Evolutionary conservation across 2,888 invertebrate genomes (phyloP), one percentile per base, ranked within the genome.

Genomic region (Dione vanillae): DNA sequence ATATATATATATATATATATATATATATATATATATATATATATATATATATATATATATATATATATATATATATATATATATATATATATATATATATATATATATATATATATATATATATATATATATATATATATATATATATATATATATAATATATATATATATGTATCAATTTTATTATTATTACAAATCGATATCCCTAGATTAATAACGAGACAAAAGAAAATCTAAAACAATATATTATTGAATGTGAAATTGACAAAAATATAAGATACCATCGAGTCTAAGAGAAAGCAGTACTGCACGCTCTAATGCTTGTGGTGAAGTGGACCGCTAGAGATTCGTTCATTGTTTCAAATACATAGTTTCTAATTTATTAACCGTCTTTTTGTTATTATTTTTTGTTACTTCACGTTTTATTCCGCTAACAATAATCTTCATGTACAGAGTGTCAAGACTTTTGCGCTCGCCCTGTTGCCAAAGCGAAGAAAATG

Each of bases 251-350:
- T 19, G 3, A 7, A 37, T 64, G 35, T 64, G 49, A 47, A 49
- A 45, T 49, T 35, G 47, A 64, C 47, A 49, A 64, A 49, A 64
- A 49, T 49, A 49, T 64, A 37, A 16, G 35, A 49, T 41, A 59
- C 43, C 43, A 59, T 41, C 20, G 19, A 3, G 68, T 47, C 65
- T 70, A 67, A 76, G 87, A 83, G 89, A 89, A 88, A 89, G 89
- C 85, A 74, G 75, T 75, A 73, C 74, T 69, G 76, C 76, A 83
- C 84, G 85, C 83, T 88, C 84, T 82, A 80, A 80, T 81, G 86
- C 82, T 71, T 71, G 77, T 88, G 87, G 82, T 85, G 88, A 88
- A 88, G 85, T 89, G 82, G 88, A 83, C 80, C 87, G 77, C 73
- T 69, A 73, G 68, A 71, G 74, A 72, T 75, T 76, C 70, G 74